A percentile compares a stretch with the other conserved stretches of the same genome.
Evolutionary conservation across 2,797 vertebrate genomes (phyloP).

Genomic region (Carduelis carduelis): DNA sequence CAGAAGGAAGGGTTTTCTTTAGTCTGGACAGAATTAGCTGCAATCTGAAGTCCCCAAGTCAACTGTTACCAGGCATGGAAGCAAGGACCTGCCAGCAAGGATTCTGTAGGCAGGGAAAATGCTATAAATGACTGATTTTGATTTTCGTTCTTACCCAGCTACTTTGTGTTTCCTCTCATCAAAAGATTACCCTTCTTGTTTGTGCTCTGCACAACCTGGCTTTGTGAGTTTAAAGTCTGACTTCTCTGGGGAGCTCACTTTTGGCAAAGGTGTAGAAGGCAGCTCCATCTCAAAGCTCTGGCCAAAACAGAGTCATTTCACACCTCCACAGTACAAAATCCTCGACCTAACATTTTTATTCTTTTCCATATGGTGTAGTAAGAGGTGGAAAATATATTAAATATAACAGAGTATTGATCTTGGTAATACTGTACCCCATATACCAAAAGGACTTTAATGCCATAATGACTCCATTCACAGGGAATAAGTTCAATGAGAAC

Average conservation of each 20-base stretch:
- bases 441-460: background rate
- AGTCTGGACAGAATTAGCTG: background rate
- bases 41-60: background rate
- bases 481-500: background rate
- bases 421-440: background rate
- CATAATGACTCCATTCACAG: background rate
- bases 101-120: background rate
- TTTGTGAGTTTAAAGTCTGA: background rate
- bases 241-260: background rate
- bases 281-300: background rate
- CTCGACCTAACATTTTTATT: background rate
- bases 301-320: background rate
- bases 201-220: background rate
- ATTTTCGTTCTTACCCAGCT: background rate
- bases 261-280: background rate
- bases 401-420: background rate
- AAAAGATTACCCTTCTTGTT: background rate
- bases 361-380: background rate
- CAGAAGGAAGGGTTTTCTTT: background rate
- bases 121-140: background rate
- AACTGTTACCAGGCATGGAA: background rate
- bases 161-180: background rate
- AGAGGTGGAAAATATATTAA: constrained; percentile 5
- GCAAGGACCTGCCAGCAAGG: background rate
- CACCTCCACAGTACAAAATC: background rate